These are phyloP conservation scores for Collichthys lucidus DNA, from an alignment of 2,113 vertebrate species.

Conservation along the genomic window DNA sequence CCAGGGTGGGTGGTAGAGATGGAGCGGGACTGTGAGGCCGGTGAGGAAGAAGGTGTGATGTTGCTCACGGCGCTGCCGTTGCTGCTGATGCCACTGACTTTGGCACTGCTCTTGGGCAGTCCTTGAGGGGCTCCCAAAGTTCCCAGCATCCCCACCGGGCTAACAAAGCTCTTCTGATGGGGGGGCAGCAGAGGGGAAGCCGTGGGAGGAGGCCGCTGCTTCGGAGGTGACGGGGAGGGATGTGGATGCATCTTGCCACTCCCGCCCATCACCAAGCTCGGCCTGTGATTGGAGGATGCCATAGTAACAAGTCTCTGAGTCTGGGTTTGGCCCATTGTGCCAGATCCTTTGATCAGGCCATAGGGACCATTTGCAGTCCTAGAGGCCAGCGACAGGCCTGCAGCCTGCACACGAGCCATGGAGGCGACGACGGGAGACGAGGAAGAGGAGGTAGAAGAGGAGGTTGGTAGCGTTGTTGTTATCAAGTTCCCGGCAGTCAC, in stretches of 20 bases:
- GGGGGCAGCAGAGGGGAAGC: slow-evolving; percentile 81
- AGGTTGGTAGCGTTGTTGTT: slow-evolving; percentile 76
- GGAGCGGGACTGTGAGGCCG: slow-evolving; percentile 82
- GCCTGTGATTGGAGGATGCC: slow-evolving; percentile 64
- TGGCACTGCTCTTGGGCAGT: slow-evolving; percentile 65
- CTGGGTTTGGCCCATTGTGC: slow-evolving; percentile 50
- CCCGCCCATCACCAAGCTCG: slow-evolving; percentile 41
- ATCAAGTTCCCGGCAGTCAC: slow-evolving; percentile 33
- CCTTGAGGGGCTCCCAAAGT: slow-evolving; percentile 53
- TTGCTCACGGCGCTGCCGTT: slow-evolving; percentile 70
- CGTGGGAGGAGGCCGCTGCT: slow-evolving; percentile 82
- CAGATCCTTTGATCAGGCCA: slow-evolving; percentile 63
- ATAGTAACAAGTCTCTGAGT: slow-evolving; percentile 74
- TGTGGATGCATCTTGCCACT: slow-evolving; percentile 68
- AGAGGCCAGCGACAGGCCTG: slow-evolving; percentile 83
- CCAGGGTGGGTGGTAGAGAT: slow-evolving; percentile 61
- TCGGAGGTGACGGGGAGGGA: slow-evolving; percentile 71
- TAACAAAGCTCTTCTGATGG: slow-evolving; percentile 77
- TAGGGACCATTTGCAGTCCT: slow-evolving; percentile 84
- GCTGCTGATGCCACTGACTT: slow-evolving; percentile 44
- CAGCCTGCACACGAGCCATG: slow-evolving; percentile 81
- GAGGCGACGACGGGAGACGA: slow-evolving; percentile 54
- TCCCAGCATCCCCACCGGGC: slow-evolving; percentile 56
- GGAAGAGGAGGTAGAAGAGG: slow-evolving; percentile 74
- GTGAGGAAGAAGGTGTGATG: slow-evolving; percentile 57